These are phyloP conservation scores for Pristis pectinata DNA, from an alignment of 2,797 vertebrate species.

Conservation along the genomic window DNA sequence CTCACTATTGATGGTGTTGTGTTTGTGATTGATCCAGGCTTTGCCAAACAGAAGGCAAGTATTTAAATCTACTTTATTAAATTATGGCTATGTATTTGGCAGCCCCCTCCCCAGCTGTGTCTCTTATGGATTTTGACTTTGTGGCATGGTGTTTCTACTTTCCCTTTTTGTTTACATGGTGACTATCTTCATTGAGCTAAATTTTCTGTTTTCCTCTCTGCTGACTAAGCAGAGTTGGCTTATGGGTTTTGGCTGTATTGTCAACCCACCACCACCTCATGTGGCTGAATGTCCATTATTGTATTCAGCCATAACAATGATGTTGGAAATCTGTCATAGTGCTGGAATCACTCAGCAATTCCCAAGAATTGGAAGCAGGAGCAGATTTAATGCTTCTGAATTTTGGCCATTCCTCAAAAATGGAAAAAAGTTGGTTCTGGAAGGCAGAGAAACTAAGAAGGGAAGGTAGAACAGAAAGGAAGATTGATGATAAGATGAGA, in stretches of 20 bases:
- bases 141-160: background rate
- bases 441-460: too few species aligned
- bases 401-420: too few species aligned
- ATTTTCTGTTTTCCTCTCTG: background rate
- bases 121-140: background rate
- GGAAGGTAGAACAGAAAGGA: too few species aligned
- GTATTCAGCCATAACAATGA: background rate
- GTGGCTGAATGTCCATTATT: background rate
- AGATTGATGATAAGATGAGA: too few species aligned
- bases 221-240: background rate
- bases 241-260: background rate
- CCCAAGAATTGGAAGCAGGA: too few species aligned
- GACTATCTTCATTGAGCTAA: background rate
- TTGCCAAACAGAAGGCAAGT: conserved; percentile 96
- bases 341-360: too few species aligned
- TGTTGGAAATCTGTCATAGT: too few species aligned
- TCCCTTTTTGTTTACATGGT: background rate
- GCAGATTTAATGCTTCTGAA: too few species aligned
- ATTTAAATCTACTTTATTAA: background rate
- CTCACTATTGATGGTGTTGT: conserved; percentile 94
- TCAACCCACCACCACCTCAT: background rate
- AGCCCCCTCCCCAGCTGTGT: background rate
- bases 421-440: too few species aligned
- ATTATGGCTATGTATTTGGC: background rate
- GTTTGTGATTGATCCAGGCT: conserved; percentile 98